Conservation (phyloP, 2,888 invertebrate genomes). For the Scaptomyza flava region DNA sequence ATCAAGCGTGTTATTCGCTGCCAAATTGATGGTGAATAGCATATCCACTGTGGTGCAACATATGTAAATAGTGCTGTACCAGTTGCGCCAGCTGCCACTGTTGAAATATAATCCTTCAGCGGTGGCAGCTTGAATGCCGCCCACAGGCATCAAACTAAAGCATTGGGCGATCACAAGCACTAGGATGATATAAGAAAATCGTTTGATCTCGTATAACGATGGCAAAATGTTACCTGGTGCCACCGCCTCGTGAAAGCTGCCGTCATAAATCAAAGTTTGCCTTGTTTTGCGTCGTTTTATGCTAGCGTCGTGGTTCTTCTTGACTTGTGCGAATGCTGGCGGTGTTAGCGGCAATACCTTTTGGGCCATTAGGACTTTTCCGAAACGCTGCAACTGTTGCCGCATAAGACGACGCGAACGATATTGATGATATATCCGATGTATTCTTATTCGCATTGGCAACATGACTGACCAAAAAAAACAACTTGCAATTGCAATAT, state of each 20-base stretch:
- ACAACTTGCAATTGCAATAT: background rate
- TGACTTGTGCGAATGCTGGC: background rate
- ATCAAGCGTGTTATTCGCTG: constrained; percentile 64
- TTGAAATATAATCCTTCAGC: constrained; percentile 81
- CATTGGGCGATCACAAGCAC: constrained; percentile 81
- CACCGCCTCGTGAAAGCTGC: constrained; percentile 81
- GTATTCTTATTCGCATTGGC: constrained; percentile 8
- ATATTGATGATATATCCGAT: constrained; percentile 5
- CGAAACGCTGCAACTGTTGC: constrained; percentile 12
- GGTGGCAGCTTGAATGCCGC: constrained; percentile 66
- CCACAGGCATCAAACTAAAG: constrained; percentile 82
- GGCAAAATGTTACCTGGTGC: constrained; percentile 66
- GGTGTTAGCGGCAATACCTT: background rate
- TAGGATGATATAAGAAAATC: constrained; percentile 9
- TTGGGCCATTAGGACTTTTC: constrained; percentile 9
- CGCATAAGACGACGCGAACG: constrained; percentile 6
- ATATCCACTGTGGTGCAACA: constrained; percentile 66
- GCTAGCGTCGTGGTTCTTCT: background rate
- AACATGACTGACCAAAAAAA: constrained; percentile 26
- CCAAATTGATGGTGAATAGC: constrained; percentile 62
- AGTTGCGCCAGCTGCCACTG: constrained; percentile 76
- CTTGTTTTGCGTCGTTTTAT: constrained; percentile 44
- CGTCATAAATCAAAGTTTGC: constrained; percentile 67
- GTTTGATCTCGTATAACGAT: too few relatives aligned
- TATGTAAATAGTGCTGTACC: constrained; percentile 73